Base-by-base conservation (phyloP, 2,888 invertebrate species). In the Creontiades dilutus region DNA sequence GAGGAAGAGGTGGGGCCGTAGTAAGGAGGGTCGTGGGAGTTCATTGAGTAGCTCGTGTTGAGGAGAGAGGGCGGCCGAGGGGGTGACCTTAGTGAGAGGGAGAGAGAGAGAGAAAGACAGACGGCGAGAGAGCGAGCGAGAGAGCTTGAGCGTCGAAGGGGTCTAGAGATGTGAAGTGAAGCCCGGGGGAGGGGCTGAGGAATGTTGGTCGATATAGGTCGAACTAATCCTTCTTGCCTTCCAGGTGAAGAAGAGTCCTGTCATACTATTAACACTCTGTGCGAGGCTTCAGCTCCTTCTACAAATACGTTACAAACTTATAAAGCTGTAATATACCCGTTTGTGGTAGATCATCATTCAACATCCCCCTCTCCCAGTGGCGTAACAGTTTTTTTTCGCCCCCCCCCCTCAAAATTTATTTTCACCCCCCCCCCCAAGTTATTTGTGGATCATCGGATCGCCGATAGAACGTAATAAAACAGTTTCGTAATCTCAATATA, bases 11-110 rank as follows among this genome's bases (percentile, higher is more conserved):
- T 19, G 46, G 82, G 76, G 90, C 46, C 68, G 86, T 68, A 61
- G 89, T 82, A 81, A 89, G 89, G 82, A 81, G 90, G 90, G 90
- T 90, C 75, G 90, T 80, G 86, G 87, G 57, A 80, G 78, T 80
- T 57, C 57, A 80, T 80, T 80, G 52, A 57, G 82, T 19, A 46
- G 78, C 68, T 68, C 27, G 27, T 12, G 80, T 14, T 52, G 23
- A 23, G 28, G 19, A 47, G 81, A 85, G 90, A 57, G 23, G 57
- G 68, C 47, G 5, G 52, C 3, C n/a, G 12, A 19, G 52, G 47
- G 47, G 47, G 19, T 23, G 82, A 82, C 82, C 82, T 82, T 82
- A 55, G 52, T 47, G 86, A 61, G 89, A 23, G 55, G 23, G 46
- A 55, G 76, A 9, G 52, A 52, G 52, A 27, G 86, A 9, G 86